Conservation (phyloP, 2,888 invertebrate species). For the Trisateles emortualis region DNA sequence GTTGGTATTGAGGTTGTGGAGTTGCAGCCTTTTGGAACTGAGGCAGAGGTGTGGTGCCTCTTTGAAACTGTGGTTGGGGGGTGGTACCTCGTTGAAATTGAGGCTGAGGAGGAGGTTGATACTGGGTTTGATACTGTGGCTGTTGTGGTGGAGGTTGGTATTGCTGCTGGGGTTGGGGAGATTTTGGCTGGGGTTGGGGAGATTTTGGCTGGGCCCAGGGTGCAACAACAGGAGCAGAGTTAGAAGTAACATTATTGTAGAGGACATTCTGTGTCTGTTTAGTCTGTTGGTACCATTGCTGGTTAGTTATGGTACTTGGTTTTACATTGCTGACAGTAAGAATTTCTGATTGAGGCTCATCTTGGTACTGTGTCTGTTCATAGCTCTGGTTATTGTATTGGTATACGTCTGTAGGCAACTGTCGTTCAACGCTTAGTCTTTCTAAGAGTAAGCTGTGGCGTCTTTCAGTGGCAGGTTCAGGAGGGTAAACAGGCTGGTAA, state of each 20-base stretch:
- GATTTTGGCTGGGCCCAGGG: constrained; percentile 58
- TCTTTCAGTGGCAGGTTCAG: constrained; percentile 71
- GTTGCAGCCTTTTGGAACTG: constrained; percentile 47
- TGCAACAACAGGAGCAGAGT: constrained; percentile 39
- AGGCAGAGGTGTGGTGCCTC: constrained; percentile 48
- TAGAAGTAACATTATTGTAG: constrained; percentile 64
- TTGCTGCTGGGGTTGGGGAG: constrained; percentile 44
- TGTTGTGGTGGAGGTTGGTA: constrained; percentile 50
- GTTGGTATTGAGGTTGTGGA: constrained; percentile 53
- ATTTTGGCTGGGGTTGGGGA: constrained; percentile 53
- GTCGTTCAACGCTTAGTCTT: constrained; percentile 78
- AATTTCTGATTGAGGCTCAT: constrained; percentile 80
- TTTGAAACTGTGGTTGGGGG: constrained; percentile 54
- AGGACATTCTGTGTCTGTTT: constrained; percentile 66
- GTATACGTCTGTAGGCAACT: constrained; percentile 74
- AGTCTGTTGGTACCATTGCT: constrained; percentile 79
- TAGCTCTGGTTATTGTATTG: constrained; percentile 70
- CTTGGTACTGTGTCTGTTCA: constrained; percentile 68
- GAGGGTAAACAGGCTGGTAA: constrained; percentile 69
- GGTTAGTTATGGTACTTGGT: constrained; percentile 78
- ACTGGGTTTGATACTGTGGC: constrained; percentile 42
- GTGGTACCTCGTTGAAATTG: constrained; percentile 40
- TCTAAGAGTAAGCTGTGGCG: constrained; percentile 79
- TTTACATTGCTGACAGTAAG: constrained; percentile 79
- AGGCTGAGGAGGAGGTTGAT: constrained; percentile 40